phyloP scores from a whole-genome alignment of 2,113 vertebrate species.

The Balaenoptera acutorostrata region DNA sequence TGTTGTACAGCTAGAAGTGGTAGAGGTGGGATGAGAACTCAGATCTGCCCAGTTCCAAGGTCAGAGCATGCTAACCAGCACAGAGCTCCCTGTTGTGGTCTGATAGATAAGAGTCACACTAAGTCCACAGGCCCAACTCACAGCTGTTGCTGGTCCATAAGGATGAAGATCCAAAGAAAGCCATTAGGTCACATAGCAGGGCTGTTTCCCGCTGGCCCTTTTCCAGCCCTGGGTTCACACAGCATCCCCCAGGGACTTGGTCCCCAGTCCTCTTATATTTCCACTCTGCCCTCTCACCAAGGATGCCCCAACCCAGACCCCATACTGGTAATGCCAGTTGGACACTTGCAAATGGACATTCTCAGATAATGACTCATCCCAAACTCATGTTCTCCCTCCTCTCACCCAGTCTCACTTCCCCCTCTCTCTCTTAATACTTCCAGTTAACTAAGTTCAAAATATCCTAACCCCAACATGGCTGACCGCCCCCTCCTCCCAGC shows the following conservation, averaged over 20 bases:
- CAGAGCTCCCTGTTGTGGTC: not conserved
- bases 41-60: not conserved
- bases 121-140: not conserved
- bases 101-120: not conserved
- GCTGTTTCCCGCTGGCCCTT: not conserved
- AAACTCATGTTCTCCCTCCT: not conserved
- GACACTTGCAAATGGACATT: not conserved
- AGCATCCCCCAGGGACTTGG: not conserved
- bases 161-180: not conserved
- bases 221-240: not conserved
- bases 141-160: not conserved
- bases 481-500: not conserved
- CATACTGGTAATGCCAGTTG: not conserved
- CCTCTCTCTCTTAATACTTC: not conserved
- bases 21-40: not conserved
- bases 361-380: not conserved
- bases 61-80: not conserved
- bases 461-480: not conserved
- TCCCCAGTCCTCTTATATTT: not conserved
- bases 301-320: not conserved
- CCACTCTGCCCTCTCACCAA: not conserved
- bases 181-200: not conserved
- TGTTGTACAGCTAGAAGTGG: not conserved
- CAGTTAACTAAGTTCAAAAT: not conserved
- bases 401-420: not conserved